These are phyloP conservation scores for Agelaius phoeniceus DNA, from an alignment of 2,113 vertebrate genomes.

Conservation along the genomic window DNA sequence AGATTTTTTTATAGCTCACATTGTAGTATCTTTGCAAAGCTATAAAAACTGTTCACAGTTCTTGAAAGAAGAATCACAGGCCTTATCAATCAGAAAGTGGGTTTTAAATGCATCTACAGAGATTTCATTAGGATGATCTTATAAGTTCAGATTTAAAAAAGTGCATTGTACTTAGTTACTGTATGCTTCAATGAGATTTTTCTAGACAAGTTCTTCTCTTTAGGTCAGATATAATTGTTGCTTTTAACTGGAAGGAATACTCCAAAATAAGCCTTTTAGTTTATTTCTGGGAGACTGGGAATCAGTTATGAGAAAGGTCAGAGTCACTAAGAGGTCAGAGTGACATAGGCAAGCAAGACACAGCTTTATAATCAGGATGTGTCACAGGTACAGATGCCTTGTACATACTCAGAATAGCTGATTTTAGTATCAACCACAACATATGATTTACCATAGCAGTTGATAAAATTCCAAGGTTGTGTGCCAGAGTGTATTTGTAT, in stretches of 20 bases:
- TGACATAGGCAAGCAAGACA: not conserved
- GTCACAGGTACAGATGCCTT: not conserved
- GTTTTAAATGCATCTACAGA: conserved; percentile 6
- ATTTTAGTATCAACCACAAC: not conserved
- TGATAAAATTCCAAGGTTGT: not conserved
- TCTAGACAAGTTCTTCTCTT: not conserved
- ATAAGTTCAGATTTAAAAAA: not conserved
- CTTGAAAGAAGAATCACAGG: not conserved
- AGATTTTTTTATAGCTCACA: not conserved
- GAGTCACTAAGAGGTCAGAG: not conserved
- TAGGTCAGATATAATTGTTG: not conserved
- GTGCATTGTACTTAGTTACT: not conserved
- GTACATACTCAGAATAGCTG: not conserved
- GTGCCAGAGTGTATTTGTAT: not conserved
- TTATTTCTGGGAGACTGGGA: not conserved
- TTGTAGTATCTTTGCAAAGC: not conserved
- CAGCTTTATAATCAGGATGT: not conserved
- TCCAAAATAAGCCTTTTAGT: not conserved
- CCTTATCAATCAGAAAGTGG: not conserved
- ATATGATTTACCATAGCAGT: not conserved
- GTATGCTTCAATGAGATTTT: not conserved
- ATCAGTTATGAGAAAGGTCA: not conserved
- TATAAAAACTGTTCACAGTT: not conserved
- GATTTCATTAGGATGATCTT: not conserved
- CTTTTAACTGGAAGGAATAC: not conserved